phyloP scores from a whole-genome alignment of 2,113 vertebrate genomes.

The Poeciliopsis turrubarensis region DNA sequence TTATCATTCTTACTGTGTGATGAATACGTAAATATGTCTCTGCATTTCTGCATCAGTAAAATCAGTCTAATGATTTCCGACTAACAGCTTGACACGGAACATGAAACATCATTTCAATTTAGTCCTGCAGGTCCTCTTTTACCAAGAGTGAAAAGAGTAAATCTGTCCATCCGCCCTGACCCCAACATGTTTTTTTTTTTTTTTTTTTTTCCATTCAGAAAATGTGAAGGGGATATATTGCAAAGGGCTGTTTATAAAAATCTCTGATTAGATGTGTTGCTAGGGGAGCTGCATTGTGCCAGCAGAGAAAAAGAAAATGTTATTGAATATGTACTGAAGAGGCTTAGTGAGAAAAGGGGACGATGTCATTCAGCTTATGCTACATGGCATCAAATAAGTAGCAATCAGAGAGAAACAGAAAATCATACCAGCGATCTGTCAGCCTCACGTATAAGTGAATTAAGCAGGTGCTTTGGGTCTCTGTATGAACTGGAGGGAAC shows the following conservation, averaged over 20 bases:
- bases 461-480: too few species aligned
- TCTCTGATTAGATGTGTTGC: too few species aligned
- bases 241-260: not conserved
- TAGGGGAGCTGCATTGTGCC: too few species aligned
- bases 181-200: not conserved
- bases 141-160: not conserved
- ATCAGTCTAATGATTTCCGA: not conserved
- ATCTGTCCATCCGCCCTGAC: not conserved
- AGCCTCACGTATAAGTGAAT: too few species aligned
- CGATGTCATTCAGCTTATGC: too few species aligned
- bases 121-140: not conserved
- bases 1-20: not conserved
- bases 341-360: too few species aligned
- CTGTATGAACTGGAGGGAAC: too few species aligned
- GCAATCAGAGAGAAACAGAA: too few species aligned
- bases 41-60: not conserved
- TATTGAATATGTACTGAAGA: too few species aligned
- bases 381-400: too few species aligned
- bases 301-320: too few species aligned
- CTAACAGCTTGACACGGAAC: not conserved
- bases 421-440: too few species aligned
- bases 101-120: not conserved
- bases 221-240: not conserved
- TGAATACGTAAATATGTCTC: not conserved
- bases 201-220: not conserved